A percentile compares a stretch with the other conserved stretches of the same genome.
phyloP scores from a whole-genome alignment of 2,888 invertebrate genomes.

The Brachyptera putata region DNA sequence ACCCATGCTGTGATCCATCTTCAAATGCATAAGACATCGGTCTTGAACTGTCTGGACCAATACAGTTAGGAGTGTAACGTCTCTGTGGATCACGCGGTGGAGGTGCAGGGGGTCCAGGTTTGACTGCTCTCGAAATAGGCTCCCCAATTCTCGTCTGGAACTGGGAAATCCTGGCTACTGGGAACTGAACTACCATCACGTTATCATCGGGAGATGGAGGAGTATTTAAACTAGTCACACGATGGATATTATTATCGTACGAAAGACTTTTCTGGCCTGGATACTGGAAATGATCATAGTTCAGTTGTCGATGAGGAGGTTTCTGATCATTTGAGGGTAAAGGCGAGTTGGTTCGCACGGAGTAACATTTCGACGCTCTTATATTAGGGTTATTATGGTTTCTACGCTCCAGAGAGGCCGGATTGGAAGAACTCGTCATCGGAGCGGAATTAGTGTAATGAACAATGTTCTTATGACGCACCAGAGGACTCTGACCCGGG shows the following conservation, averaged over 20 bases:
- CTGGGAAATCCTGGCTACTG: slow-evolving; percentile 44
- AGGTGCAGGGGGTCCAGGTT: slow-evolving; percentile 58
- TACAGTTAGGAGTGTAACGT: slow-evolving; percentile 50
- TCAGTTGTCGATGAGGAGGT: neutral
- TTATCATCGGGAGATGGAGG: slow-evolving; percentile 41
- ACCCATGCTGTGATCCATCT: no score
- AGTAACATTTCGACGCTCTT: neutral
- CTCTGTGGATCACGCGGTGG: slow-evolving; percentile 73
- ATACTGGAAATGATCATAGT: slow-evolving; percentile 8
- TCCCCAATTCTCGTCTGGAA: neutral
- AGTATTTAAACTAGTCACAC: neutral
- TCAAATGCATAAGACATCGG: slow-evolving; percentile 56
- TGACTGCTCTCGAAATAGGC: slow-evolving; percentile 6
- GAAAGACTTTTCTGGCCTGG: slow-evolving; percentile 28
- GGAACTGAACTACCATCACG: slow-evolving; percentile 52
- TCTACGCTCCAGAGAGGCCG: slow-evolving; percentile 1
- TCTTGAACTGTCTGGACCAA: slow-evolving; percentile 45
- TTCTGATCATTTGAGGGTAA: no score
- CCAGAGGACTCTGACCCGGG: slow-evolving; percentile 37
- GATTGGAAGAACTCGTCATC: neutral
- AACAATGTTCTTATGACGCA: slow-evolving; percentile 31
- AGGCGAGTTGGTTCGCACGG: no score
- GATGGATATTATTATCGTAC: slow-evolving; percentile 28
- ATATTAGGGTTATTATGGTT: neutral
- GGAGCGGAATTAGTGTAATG: slow-evolving; percentile 13